A percentile compares a stretch with the other conserved stretches of the same genome.
These are phyloP conservation scores for Astreopora myriophthalma DNA, from an alignment of 64 coral and sea anemone species.

Conservation along the genomic window DNA sequence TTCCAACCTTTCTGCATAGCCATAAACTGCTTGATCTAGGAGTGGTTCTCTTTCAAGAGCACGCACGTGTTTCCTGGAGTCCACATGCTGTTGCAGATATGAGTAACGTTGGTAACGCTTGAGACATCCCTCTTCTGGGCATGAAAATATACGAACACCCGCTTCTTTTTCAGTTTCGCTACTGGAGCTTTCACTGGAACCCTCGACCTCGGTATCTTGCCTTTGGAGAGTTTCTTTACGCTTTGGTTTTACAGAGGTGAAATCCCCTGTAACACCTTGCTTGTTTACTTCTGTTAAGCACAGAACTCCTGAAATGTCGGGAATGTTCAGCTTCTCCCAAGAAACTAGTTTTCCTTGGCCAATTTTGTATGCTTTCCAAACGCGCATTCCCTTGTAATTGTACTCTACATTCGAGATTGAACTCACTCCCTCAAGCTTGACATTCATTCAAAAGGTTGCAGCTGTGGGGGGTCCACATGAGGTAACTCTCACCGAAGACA, in stretches of 20 bases:
- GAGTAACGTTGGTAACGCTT: constrained; percentile 6
- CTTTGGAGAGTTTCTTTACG: neutral
- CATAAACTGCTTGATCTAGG: constrained; percentile 45
- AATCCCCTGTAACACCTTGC: neutral
- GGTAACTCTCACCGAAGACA: neutral
- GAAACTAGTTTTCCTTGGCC: neutral
- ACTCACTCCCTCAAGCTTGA: constrained; percentile 34
- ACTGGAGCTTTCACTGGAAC: neutral
- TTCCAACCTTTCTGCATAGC: constrained; percentile 36
- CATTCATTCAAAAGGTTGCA: neutral
- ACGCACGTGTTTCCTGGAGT: constrained; percentile 17
- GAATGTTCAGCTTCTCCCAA: neutral
- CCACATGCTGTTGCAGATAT: constrained; percentile 26
- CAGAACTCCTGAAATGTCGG: neutral
- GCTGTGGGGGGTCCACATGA: constrained; percentile 20
- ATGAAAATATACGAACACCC: neutral
- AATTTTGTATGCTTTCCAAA: constrained; percentile 41
- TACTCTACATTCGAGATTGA: constrained; percentile 22
- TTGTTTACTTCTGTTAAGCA: constrained; percentile 9
- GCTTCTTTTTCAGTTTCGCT: neutral
- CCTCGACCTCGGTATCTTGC: neutral
- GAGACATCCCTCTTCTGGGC: neutral
- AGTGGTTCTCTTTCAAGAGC: constrained; percentile 26
- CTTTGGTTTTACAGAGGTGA: neutral
- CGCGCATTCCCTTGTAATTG: neutral